Evolutionary conservation across 2,888 invertebrate genomes (phyloP), one percentile per base, ranked within the genome.

Genomic region (Drosophila acutilabella): DNA sequence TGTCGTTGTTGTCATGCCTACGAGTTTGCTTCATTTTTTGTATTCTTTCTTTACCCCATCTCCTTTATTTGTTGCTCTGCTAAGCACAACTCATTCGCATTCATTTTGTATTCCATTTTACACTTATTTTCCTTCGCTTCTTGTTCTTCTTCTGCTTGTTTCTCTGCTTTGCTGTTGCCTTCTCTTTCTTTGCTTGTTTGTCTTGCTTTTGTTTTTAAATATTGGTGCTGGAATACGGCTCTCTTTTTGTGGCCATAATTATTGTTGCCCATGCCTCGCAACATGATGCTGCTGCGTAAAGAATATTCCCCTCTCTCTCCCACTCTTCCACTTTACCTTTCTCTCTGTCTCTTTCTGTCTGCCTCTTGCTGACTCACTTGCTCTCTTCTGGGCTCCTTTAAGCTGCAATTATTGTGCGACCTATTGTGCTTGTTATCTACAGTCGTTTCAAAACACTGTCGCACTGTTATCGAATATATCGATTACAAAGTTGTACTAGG

Each of bases 251-350:
- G 14, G 64, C 57, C 74, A 56, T 69, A 64, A 64, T 69, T 74
- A 56, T 44, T 44, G 18, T 26, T 48, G 50, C 51, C 50, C 61
- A 47, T 51, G 41, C n/a, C n/a, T n/a, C n/a, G n/a, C n/a, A n/a
- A n/a, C n/a, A n/a, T 72, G 62, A 8, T 54, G 51, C 73, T 65
- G 59, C 11, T 72, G 68, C 61, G 74, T 73, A 57, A 33, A 68
- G 69, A 23, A 51, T 54, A 23, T 6, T 23, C 23, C 23, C 1
- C 23, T 23, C 23, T 5, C 23, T 23, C 23, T 23, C 23, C 20
- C 20, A 3, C 20, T 23, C 23, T 6, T 4, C 20, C 20, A 20
- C 23, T 23, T 3, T 6, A 5, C 6, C 23, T 23, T 1, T 23
- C 23, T 30, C 10, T 41, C 3, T 18, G 14, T 7, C 13, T 8